Evolutionary conservation across 2,888 invertebrate species (phyloP), one percentile per base, ranked within the genome.

Genomic region (Actias luna): DNA sequence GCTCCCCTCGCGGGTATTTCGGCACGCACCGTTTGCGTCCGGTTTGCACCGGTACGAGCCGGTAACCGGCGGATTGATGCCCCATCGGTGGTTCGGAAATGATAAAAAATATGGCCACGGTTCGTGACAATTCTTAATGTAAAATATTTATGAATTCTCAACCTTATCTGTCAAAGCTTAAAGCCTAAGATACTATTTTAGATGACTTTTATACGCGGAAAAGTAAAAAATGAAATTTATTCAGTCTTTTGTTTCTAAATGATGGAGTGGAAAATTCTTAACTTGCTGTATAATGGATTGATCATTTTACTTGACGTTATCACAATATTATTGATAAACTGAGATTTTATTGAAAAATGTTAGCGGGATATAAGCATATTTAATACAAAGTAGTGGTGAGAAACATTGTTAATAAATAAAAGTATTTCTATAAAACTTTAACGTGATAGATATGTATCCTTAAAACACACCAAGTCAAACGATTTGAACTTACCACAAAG

Each of bases 31-130:
- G 74, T 74, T 77, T 73, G 77, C 78, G 78, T 73, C 69, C 69
- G 73, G 78, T 80, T 82, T 83, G 36, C 35, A 59, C 27, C 59
- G 29, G 55, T 29, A 27, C 39, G 36, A 69, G 66, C 69, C 67
- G 78, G 84, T 83, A 79, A 82, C 81, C 77, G 79, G 79, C 77
- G 80, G 83, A 81, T 81, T 82, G 79, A 55, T 55, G 55, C 55
- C 58, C 57, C 33, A 60, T 50, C 33, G 33, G 69, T 67, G 67
- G 70, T 71, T 70, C 65, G 74, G 73, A 74, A 75, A 66, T 69
- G 72, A 72, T 74, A 74, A 71, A 73, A 68, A 78, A 70, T 31
- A 52, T 27, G 31, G 18, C 18, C 36, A 58, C 27, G 25, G 52
- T 55, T 35, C 55, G 60, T 35, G 58, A 58, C 63, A 63, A 65